Percentiles rank a stretch among this genome's conserved stretches.
Conservation (phyloP, 2,113 vertebrate genomes). For the Halichoerus grypus region DNA sequence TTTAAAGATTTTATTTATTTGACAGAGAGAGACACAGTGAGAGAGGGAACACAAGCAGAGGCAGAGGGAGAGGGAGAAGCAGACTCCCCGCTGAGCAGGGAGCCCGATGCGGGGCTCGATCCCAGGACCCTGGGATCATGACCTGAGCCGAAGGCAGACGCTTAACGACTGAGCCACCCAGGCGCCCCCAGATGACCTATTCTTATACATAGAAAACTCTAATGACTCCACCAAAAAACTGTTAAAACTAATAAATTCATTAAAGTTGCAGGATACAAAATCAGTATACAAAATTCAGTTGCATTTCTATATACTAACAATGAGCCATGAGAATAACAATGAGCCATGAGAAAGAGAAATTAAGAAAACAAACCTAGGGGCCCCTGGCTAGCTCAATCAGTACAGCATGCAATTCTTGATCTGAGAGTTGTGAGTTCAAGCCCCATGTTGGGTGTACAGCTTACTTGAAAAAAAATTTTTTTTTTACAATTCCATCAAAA, state of each 20-base stretch:
- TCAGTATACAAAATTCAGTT: not conserved
- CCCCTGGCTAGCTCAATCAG: no score
- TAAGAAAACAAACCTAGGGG: not conserved
- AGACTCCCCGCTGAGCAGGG: no score
- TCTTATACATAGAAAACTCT: not conserved
- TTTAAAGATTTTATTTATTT: no score
- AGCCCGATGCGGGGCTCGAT: no score
- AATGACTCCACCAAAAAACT: not conserved
- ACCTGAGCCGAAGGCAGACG: no score
- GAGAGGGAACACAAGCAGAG: no score
- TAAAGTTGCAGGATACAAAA: not conserved
- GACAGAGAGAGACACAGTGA: no score
- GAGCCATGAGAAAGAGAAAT: not conserved
- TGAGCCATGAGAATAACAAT: not conserved
- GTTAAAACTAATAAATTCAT: not conserved
- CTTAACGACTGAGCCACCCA: no score
- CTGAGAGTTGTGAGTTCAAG: not conserved
- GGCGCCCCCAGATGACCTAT: not conserved
- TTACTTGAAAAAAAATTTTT: not conserved
- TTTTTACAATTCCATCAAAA: not conserved
- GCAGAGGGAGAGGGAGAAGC: no score
- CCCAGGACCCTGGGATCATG: no score
- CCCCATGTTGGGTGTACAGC: no score
- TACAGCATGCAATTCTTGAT: not conserved
- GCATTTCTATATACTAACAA: not conserved